Base-by-base conservation (phyloP, 1,140 invertebrate species). In the Neoseiulus cucumeris region DNA sequence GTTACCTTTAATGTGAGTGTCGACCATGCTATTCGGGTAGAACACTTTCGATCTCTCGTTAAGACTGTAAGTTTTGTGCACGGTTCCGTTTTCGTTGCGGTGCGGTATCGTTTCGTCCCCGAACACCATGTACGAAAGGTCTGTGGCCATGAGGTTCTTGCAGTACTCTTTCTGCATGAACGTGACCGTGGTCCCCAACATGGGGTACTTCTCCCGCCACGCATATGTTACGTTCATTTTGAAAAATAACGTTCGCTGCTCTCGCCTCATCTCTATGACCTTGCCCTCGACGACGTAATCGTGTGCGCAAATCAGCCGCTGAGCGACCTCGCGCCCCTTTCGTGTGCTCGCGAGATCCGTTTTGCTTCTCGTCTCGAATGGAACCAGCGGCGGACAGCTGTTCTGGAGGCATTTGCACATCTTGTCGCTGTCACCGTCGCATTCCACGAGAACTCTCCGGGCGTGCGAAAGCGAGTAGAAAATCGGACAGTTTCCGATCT, bases 371-470 rank as follows among this genome's bases (percentile, higher is more conserved):
- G 17, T 14, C 4, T 33, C 25, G 51, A 59, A 59, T 4, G 51
- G 51, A 25, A 29, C 22, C 22, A 25, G 25, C 22, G 51, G 22
- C 25, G 51, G 51, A 25, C 51, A 59, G 12, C 25, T 29, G 33
- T 59, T 59, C 22, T 59, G 51, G 33, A 59, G 25, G 22, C 51
- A 59, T 33, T 25, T 25, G 33, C 51, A 59, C 51, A 59, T 59
- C 51, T 59, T 59, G 9, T 59, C 51, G 22, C 33, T 59, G 25
- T 59, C 25, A 25, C 51, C 33, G 33, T 25, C 22, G 51, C 51
- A 59, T 33, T 59, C 51, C 9, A 59, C 51, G 51, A 59, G 51
- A 25, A 59, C 51, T 9, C 33, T 59, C 22, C 33, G 25, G 22
- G 22, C 17, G 4, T 33, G 25, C 6, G 25, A 33, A 25, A 59